Evolutionary conservation across 2,797 vertebrate genomes (phyloP).

Genomic region (Sebastes hubbsi): DNA sequence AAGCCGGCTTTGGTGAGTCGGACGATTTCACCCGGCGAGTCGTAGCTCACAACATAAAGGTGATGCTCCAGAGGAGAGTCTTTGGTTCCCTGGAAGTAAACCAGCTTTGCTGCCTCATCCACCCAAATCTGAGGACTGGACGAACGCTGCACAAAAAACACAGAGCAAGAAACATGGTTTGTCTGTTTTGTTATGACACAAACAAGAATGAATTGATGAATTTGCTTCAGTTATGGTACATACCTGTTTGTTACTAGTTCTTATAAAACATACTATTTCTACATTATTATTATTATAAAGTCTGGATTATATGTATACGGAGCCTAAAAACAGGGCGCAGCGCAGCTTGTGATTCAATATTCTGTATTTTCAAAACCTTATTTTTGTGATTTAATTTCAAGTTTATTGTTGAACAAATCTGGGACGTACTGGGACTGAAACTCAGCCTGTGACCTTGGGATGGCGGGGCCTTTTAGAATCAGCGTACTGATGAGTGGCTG

Average conservation of each 20-base stretch:
- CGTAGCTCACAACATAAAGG: slow-evolving; percentile 91
- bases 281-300: not conserved
- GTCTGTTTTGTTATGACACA: not conserved
- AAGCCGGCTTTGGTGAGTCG: slow-evolving; percentile 89
- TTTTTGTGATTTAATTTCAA: not conserved
- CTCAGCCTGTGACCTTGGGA: no score
- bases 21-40: slow-evolving; percentile 83
- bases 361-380: not conserved
- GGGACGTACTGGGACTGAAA: no score
- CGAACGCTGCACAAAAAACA: slow-evolving; percentile 53
- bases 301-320: not conserved
- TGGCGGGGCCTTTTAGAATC: not conserved
- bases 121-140: slow-evolving; percentile 89
- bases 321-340: not conserved
- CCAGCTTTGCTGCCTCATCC: slow-evolving; percentile 85
- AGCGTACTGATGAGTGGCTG: not conserved
- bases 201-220: not conserved
- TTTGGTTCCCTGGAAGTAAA: slow-evolving; percentile 92
- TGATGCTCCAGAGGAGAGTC: slow-evolving; percentile 94
- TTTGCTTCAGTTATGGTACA: not conserved
- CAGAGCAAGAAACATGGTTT: not conserved
- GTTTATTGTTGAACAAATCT: not conserved
- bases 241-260: not conserved
- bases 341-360: not conserved
- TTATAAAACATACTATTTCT: not conserved